Percentiles rank a stretch among this genome's conserved stretches.
Conservation (phyloP, 2,113 vertebrate species). For the Atlantisia rogersi region DNA sequence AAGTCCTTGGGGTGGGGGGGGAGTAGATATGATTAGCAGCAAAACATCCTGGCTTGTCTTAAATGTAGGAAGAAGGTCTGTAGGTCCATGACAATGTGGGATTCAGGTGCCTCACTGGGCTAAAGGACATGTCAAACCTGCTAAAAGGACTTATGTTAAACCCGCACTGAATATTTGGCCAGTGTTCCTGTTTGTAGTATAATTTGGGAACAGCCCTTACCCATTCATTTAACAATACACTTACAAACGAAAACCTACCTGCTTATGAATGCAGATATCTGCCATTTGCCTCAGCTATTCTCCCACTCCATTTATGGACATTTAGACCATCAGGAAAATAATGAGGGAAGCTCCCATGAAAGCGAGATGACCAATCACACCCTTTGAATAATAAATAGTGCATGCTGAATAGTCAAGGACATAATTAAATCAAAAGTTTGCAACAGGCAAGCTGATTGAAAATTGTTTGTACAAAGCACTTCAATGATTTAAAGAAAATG, state of each 20-base stretch:
- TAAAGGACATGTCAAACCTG: neutral
- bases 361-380: neutral
- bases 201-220: neutral
- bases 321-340: neutral
- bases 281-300: neutral
- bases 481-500: neutral
- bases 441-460: neutral
- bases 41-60: neutral
- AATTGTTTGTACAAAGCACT: neutral
- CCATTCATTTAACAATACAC: neutral
- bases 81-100: neutral
- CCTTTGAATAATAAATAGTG: neutral
- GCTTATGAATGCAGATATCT: neutral
- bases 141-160: neutral
- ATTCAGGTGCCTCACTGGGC: neutral
- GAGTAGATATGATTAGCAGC: neutral
- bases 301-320: neutral
- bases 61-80: neutral
- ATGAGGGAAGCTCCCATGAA: neutral
- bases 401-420: neutral
- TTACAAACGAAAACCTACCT: neutral
- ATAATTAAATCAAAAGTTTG: neutral
- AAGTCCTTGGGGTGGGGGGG: neutral
- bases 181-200: neutral
- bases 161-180: neutral